Percentiles rank a stretch among this genome's conserved stretches.
phyloP scores from a whole-genome alignment of 2,888 invertebrate species.

The Asteroscopus sphinx region DNA sequence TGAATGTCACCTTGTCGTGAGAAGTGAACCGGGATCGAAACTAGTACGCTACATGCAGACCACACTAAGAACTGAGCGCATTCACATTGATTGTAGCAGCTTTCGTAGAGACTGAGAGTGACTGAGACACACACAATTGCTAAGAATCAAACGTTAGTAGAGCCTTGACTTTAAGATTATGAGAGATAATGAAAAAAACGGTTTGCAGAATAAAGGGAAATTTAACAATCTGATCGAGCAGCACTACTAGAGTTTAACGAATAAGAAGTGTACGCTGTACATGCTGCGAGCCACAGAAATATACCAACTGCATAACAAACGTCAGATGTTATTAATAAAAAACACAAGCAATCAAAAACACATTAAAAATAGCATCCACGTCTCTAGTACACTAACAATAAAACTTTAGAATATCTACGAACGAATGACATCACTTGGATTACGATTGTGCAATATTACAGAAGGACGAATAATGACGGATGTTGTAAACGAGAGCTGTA shows the following conservation, averaged over 20 bases:
- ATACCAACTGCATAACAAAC: constrained; percentile 3
- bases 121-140: not conserved
- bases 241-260: not conserved
- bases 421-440: constrained; percentile 14
- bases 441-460: constrained; percentile 26
- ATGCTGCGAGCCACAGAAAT: too few relatives aligned
- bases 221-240: not conserved
- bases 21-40: constrained; percentile 21
- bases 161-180: not conserved
- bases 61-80: constrained; percentile 7
- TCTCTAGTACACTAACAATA: constrained; percentile 3
- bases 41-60: constrained; percentile 4
- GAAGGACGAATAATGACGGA: constrained; percentile 27
- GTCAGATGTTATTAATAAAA: not conserved
- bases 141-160: constrained; percentile 9
- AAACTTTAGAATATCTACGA: constrained; percentile 1
- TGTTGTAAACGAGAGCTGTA: constrained; percentile 26
- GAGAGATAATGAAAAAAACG: not conserved
- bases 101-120: too few relatives aligned
- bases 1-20: constrained; percentile 52
- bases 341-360: constrained; percentile 3
- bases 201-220: not conserved
- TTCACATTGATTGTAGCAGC: not conserved
- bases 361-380: not conserved
- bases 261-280: not conserved